phyloP scores from a whole-genome alignment of 2,888 invertebrate genomes.

The Nysson spinosus region DNA sequence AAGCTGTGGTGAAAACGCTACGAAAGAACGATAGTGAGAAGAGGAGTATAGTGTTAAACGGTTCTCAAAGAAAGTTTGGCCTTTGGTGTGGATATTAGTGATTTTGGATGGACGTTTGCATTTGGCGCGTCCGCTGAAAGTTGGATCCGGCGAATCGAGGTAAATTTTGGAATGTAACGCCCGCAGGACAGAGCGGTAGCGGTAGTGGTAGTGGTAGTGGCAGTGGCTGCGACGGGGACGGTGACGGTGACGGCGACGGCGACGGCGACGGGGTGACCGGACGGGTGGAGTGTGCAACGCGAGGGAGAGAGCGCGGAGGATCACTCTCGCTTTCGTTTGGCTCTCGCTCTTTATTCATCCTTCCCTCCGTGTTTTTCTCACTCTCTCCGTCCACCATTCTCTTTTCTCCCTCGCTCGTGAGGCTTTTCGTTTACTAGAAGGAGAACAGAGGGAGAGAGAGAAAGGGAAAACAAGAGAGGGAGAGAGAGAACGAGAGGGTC shows the following conservation, averaged over 20 bases:
- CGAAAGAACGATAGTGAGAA: constrained; percentile 11
- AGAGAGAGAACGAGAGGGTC: constrained; percentile 40
- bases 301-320: constrained; percentile 54
- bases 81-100: constrained; percentile 22
- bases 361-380: constrained; percentile 42
- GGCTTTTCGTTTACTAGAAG: constrained; percentile 23
- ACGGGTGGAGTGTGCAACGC: constrained; percentile 42
- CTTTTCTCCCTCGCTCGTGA: constrained; percentile 34
- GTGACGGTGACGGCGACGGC: constrained; percentile 13
- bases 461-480: too few species aligned
- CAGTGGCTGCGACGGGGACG: constrained; percentile 13
- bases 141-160: constrained; percentile 11
- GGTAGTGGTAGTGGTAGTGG: constrained; percentile 20
- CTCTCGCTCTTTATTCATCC: constrained; percentile 47
- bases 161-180: constrained; percentile 38
- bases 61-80: constrained; percentile 15
- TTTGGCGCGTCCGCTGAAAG: constrained; percentile 7
- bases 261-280: constrained; percentile 44
- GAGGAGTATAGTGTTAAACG: constrained; percentile 18
- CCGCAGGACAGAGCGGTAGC: constrained; percentile 30
- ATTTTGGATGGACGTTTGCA: constrained; percentile 35
- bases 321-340: constrained; percentile 71
- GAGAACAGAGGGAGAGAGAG: constrained; percentile 29
- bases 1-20: constrained; percentile 30
- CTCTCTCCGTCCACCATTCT: constrained; percentile 40